Conservation (phyloP, 1,140 invertebrate genomes). For the Drosophila asahinai region DNA sequence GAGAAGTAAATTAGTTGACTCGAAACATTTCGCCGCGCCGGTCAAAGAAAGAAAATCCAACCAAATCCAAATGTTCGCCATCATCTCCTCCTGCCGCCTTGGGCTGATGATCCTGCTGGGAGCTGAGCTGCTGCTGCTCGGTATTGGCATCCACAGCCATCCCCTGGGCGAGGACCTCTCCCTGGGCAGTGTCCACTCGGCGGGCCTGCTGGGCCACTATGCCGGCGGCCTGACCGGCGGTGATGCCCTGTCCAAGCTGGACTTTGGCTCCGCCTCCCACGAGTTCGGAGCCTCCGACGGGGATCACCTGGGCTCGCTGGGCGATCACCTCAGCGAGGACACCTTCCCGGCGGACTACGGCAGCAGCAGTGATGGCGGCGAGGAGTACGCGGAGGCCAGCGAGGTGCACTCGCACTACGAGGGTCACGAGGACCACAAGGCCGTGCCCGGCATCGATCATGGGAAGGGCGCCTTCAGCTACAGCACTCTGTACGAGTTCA, state of each 20-base stretch:
- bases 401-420: constrained; percentile 63
- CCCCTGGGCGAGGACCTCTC: constrained; percentile 51
- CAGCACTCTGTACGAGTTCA: constrained; percentile 79
- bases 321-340: constrained; percentile 67
- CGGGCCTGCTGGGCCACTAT: constrained; percentile 65
- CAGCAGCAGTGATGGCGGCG: constrained; percentile 56
- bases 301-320: constrained; percentile 55
- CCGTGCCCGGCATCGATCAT: constrained; percentile 78
- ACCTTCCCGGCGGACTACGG: constrained; percentile 69
- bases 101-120: constrained; percentile 53
- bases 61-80: constrained; percentile 39
- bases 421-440: constrained; percentile 52
- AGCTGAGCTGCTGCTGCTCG: constrained; percentile 3
- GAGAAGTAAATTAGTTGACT: constrained; percentile 77
- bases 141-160: constrained; percentile 16
- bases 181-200: constrained; percentile 47
- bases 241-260: constrained; percentile 60
- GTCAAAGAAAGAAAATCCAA: constrained; percentile 27
- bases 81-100: constrained; percentile 21
- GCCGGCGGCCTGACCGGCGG: constrained; percentile 65
- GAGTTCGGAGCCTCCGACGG: constrained; percentile 24
- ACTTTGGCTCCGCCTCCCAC: constrained; percentile 34
- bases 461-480: constrained; percentile 81
- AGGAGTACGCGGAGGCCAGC: constrained; percentile 70
- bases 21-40: constrained; percentile 73